Evolutionary conservation across 2,113 vertebrate species (phyloP).

Genomic region (Hyaena hyaena): DNA sequence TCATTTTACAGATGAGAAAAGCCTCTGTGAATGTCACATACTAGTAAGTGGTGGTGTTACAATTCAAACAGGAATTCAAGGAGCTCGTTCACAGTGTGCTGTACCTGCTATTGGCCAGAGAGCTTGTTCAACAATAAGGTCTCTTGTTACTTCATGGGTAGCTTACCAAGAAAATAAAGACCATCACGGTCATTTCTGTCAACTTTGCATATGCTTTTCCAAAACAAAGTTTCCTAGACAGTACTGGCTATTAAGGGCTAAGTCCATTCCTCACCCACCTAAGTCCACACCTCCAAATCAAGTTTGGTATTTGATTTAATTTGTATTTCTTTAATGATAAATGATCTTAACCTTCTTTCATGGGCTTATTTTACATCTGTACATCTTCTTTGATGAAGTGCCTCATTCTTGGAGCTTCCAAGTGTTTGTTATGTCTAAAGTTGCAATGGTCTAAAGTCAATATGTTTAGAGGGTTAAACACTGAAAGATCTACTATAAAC

Average conservation of each 20-base stretch:
- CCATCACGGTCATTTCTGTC: background rate
- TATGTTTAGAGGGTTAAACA: background rate
- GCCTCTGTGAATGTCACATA: background rate
- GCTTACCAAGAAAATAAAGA: background rate
- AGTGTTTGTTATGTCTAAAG: background rate
- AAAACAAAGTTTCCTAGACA: background rate
- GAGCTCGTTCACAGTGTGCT: background rate
- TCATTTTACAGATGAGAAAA: background rate
- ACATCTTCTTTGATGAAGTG: background rate
- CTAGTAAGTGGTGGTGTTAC: background rate
- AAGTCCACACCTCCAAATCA: background rate
- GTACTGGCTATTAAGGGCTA: background rate
- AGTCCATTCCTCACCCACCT: background rate
- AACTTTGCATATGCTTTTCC: background rate
- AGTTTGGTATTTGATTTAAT: background rate
- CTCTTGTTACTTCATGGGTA: background rate
- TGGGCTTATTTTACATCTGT: background rate
- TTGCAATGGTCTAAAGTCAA: background rate
- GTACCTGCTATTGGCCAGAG: rapidly evolving
- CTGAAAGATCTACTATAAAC: background rate
- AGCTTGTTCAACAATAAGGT: background rate
- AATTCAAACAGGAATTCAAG: background rate
- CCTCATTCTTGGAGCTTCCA: background rate
- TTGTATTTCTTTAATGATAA: background rate
- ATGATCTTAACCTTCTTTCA: background rate